Base-by-base conservation (phyloP, 2,797 vertebrate species). In the Thaleichthys pacificus region DNA sequence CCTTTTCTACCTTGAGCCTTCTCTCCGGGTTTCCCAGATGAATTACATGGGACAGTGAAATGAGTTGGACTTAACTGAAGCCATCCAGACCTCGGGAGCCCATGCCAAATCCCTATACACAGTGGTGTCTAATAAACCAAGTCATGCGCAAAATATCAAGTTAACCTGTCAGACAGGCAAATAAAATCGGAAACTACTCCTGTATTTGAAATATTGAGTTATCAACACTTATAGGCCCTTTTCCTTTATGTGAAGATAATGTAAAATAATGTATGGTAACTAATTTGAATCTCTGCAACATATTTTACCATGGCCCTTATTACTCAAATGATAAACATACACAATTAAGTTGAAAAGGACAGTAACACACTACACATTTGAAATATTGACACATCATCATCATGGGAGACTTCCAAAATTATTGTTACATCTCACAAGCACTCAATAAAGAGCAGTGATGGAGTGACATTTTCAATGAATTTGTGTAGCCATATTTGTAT, bases 41-140 rank as follows among this genome's bases (percentile, higher is more conserved):
- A 80, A 86, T 61, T 80, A 77, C 83, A 83, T 69, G 51, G 73
- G 38, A 74, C 70, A 68, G 5, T 62, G 76, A 77, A 80, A 79
- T 76, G 61, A 85, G 76, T 74, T 74, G 66, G 79, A 86, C 75
- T 86, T 77, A 80, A 79, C 71, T 79, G 79, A 72, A 85, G 61
- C 51, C 71, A 66, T 70, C 62, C 78, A 76, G 61, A 69, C 72
- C 79, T 77, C 54, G 49, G 68, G 72, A 72, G 80, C 72, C 61
- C 38, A 71, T 68, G 70, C 65, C 76, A 78, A 76, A 80, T 78
- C 75, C 74, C 79, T 1, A 69, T 79, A 69, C 85, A 67, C 32
- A 54, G 78, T 74, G 35, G 82, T 66, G 70, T 70, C 72, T 77
- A 83, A 86, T 82, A 80, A 85, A 87, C 79, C 82, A 79, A 42